Base-by-base conservation (phyloP, 2,888 invertebrate genomes). In the Meghimatium bilineatum region DNA sequence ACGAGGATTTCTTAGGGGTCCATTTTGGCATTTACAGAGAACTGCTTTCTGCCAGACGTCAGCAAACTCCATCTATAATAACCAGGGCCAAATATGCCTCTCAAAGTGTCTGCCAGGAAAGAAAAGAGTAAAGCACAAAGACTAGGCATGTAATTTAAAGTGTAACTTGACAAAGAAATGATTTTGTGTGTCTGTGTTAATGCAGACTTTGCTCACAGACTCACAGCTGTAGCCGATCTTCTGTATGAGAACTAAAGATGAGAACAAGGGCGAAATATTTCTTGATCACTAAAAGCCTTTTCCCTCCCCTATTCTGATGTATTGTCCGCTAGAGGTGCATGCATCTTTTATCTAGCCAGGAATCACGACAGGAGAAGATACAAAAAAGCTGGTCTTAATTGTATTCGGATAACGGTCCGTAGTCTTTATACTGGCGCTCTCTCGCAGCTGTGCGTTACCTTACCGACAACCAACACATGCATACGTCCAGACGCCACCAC, bases 291-390 rank as follows among this genome's bases (percentile, higher is more conserved):
- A 80, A 80, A 80, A 66, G 67, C 79, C 49, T 67, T 67, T 69
- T 79, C 67, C 49, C 49, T 79, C 56, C 63, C 56, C n/a, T 81
- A 81, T 74, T 74, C 74, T 52, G 32, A 20, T 34, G 74, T 52
- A 71, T 81, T 81, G 81, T 81, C 32, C 74, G 23, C 52, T 20
- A 52, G 66, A 72, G 75, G 76, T 75, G 82, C 76, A 76, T 82
- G 82, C 82, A 82, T 82, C 76, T 82, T 82, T 82, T 82, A 82
- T 82, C 82, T 76, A 17, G 76, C 67, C 49, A 76, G 72, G 66
- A 75, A 82, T 82, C 82, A 82, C 66, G 76, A 26, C 23, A 34
- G 67, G 63, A 66, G 74, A 74, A 81, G 74, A 81, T 60, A 81
- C 74, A 75, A 76, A 82, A 56, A 82, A 82, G 66, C 75, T 82